phyloP scores from a whole-genome alignment of 2,113 vertebrate genomes.

The Pholis gunnellus region DNA sequence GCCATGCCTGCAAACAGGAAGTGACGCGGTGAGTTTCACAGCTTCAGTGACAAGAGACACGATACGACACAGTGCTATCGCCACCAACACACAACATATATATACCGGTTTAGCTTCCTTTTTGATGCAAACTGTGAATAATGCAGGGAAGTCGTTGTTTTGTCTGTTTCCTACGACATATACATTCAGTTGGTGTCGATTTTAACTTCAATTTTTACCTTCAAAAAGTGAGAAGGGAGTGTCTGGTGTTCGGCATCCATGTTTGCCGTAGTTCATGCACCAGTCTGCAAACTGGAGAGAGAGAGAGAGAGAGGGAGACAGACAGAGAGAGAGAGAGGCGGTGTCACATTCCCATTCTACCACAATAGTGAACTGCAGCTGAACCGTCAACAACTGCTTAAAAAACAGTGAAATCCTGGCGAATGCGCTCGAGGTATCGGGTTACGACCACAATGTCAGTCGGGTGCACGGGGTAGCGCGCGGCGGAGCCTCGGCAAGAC shows the following conservation, averaged over 20 bases:
- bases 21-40: background rate
- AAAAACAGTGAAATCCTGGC: constrained; percentile 23
- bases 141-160: no score
- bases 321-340: background rate
- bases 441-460: constrained; percentile 29
- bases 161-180: no score
- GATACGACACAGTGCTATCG: background rate
- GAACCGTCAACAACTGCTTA: constrained; percentile 34
- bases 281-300: constrained; percentile 94
- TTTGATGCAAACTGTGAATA: no score
- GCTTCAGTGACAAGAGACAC: background rate
- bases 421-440: constrained; percentile 34
- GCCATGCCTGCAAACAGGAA: constrained; percentile 90
- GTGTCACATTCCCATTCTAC: background rate
- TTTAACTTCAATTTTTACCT: constrained; percentile 84
- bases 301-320: constrained; percentile 10
- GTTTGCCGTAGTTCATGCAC: constrained; percentile 96
- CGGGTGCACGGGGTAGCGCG: background rate
- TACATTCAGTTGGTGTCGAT: no score
- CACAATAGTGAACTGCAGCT: background rate
- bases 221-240: constrained; percentile 98
- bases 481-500: constrained; percentile 4
- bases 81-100: background rate
- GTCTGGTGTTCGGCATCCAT: constrained; percentile 95
- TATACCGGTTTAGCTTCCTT: no score